phyloP scores from a whole-genome alignment of 2,888 invertebrate genomes.

The Eucriotettix oculatus region DNA sequence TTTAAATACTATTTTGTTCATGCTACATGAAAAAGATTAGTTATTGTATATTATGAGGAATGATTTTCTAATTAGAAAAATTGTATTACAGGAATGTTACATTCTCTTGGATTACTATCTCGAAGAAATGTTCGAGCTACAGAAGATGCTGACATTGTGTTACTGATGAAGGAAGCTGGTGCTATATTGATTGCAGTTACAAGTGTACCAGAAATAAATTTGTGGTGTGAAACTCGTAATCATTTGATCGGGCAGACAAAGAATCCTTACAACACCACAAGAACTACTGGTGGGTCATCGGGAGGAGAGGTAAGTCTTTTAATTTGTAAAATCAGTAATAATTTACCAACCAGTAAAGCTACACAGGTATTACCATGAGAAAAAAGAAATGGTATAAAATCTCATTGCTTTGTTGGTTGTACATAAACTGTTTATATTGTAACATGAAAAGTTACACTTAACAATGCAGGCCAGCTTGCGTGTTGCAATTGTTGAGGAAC shows the following conservation, averaged over 20 bases:
- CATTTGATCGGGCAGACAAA: constrained; percentile 73
- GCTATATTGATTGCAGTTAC: constrained; percentile 75
- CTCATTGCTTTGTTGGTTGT: no score
- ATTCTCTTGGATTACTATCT: constrained; percentile 46
- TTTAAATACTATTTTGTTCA: no score
- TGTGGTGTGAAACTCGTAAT: constrained; percentile 85
- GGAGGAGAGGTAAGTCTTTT: constrained; percentile 58
- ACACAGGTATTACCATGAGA: no score
- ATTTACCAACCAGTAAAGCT: not conserved
- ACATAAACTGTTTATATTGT: no score
- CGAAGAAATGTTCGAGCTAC: constrained; percentile 42
- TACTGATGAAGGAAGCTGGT: constrained; percentile 56
- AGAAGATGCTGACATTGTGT: constrained; percentile 66
- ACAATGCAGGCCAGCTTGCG: no score
- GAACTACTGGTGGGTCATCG: constrained; percentile 83
- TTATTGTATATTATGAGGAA: no score
- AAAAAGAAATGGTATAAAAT: no score
- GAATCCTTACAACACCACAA: constrained; percentile 78
- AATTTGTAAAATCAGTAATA: not conserved
- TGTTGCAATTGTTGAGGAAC: no score
- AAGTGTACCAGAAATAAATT: constrained; percentile 87
- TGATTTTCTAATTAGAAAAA: not conserved
- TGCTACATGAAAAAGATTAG: no score
- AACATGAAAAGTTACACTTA: no score
- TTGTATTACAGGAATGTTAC: constrained; percentile 27